Evolutionary conservation across 2,888 invertebrate genomes (phyloP).

Genomic region (Spicauda simplicius): DNA sequence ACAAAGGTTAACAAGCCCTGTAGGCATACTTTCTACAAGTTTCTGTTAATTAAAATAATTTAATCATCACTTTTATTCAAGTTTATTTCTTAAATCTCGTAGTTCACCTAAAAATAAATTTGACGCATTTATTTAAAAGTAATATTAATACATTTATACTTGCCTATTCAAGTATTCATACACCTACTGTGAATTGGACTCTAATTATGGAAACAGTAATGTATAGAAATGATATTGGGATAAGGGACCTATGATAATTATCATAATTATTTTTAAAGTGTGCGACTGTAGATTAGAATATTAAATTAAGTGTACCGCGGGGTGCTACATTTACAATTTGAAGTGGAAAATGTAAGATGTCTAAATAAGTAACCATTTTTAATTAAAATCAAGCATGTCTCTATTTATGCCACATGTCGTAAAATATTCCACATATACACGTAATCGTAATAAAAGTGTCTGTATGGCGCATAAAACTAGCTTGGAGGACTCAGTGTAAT

Average conservation of each 20-base stretch:
- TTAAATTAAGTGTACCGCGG: background rate
- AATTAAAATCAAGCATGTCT: background rate
- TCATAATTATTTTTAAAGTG: conserved; percentile 3
- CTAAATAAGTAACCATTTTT: background rate
- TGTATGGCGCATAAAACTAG: too few species aligned
- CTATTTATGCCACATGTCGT: background rate
- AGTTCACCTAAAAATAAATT: too few species aligned
- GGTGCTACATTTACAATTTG: conserved; percentile 1
- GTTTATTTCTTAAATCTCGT: too few species aligned
- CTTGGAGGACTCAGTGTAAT: too few species aligned
- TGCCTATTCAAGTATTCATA: background rate
- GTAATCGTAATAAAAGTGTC: too few species aligned
- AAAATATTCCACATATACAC: background rate
- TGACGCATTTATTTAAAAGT: background rate
- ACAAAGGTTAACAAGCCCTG: too few species aligned
- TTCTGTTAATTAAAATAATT: too few species aligned
- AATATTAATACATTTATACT: background rate
- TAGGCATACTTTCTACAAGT: too few species aligned
- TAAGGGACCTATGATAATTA: conserved; percentile 6
- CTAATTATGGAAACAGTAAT: background rate
- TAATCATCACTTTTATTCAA: too few species aligned
- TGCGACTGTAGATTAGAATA: conserved; percentile 1
- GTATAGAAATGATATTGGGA: too few species aligned
- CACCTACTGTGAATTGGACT: background rate
- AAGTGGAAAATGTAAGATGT: background rate